These are phyloP conservation scores for Corvus cornix DNA, from an alignment of 2,113 vertebrate species.

Conservation along the genomic window DNA sequence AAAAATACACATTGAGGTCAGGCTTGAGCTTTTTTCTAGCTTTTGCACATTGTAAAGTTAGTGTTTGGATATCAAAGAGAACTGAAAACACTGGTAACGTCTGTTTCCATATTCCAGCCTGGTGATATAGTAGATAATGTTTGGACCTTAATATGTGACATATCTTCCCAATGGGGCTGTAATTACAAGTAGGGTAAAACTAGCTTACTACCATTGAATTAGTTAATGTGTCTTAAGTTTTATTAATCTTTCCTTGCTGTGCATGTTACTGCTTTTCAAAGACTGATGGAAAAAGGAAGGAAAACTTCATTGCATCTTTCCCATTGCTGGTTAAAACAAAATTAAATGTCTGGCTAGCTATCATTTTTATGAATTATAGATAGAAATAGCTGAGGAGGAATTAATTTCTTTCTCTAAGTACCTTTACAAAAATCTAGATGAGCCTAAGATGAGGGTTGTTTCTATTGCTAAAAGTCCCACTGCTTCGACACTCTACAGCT, in stretches of 20 bases:
- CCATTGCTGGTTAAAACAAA: neutral
- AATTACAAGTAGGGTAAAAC: neutral
- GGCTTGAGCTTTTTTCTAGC: neutral
- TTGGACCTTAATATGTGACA: neutral
- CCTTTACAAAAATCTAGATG: neutral
- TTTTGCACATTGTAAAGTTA: neutral
- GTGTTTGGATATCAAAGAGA: neutral
- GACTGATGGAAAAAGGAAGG: neutral
- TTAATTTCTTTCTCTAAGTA: neutral
- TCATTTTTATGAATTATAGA: neutral
- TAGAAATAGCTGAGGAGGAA: neutral
- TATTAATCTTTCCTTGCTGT: neutral
- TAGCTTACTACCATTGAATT: neutral
- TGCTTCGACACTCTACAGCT: neutral
- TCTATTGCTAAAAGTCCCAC: neutral
- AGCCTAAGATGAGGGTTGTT: neutral
- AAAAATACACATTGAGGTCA: neutral
- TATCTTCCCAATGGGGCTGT: neutral
- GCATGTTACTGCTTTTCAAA: neutral
- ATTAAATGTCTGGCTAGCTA: neutral
- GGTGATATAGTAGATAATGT: neutral
- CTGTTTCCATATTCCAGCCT: neutral
- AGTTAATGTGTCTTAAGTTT: neutral
- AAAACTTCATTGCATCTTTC: neutral
- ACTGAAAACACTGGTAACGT: neutral